Evolutionary conservation across 2,888 invertebrate species (phyloP).

Genomic region (Nematopogon swammerdamellus): DNA sequence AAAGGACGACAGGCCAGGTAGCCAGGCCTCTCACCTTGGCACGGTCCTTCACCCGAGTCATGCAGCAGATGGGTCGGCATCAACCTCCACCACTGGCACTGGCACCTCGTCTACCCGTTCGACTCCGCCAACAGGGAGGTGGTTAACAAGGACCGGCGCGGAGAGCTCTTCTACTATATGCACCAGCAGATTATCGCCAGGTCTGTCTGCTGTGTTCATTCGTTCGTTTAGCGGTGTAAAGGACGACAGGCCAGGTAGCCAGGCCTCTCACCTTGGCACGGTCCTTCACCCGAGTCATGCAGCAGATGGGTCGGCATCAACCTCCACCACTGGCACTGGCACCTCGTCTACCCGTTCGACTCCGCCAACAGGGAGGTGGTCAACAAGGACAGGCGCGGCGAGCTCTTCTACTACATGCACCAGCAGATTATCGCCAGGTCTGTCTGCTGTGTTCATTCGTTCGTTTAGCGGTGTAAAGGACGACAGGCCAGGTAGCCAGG

Average conservation of each 20-base stretch:
- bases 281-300: too few relatives aligned
- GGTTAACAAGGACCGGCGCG: slow-evolving; percentile 69
- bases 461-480: too few relatives aligned
- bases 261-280: too few relatives aligned
- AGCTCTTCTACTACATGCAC: slow-evolving; percentile 80
- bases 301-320: slow-evolving; percentile 84
- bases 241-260: too few relatives aligned
- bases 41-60: too few relatives aligned
- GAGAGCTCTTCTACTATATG: slow-evolving; percentile 80
- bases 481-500: too few relatives aligned
- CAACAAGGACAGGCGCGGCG: slow-evolving; percentile 70
- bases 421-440: slow-evolving; percentile 65
- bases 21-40: too few relatives aligned
- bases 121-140: slow-evolving; percentile 58
- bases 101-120: slow-evolving; percentile 86
- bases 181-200: slow-evolving; percentile 68
- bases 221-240: too few relatives aligned
- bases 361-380: slow-evolving; percentile 58
- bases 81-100: slow-evolving; percentile 89
- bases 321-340: slow-evolving; percentile 92
- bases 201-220: too few relatives aligned
- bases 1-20: too few relatives aligned
- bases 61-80: too few relatives aligned
- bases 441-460: too few relatives aligned
- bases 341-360: slow-evolving; percentile 80